Evolutionary conservation across 2,888 invertebrate species (phyloP).

Genomic region (Gymnocheta viridis): DNA sequence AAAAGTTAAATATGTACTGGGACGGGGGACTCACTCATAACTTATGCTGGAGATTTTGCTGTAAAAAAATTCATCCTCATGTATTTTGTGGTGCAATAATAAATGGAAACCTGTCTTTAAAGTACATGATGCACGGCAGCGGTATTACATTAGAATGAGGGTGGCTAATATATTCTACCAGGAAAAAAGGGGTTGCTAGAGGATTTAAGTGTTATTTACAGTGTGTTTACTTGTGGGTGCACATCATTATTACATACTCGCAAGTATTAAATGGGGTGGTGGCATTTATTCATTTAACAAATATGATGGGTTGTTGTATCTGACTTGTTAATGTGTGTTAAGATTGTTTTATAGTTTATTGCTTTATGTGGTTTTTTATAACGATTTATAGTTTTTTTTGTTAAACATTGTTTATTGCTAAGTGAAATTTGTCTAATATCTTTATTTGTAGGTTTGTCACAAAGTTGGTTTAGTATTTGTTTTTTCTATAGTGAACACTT

Average conservation of each 20-base stretch:
- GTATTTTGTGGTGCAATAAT: conserved; percentile 41
- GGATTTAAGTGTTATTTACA: conserved; percentile 24
- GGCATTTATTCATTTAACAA: conserved; percentile 6
- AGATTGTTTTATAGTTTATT: conserved; percentile 61
- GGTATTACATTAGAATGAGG: background rate
- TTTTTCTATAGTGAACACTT: background rate
- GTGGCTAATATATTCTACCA: background rate
- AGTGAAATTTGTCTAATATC: conserved; percentile 24
- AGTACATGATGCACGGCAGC: conserved; percentile 15
- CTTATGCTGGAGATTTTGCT: conserved; percentile 44
- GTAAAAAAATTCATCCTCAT: conserved; percentile 49
- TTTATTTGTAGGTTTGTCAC: background rate
- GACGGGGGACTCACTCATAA: conserved; percentile 8
- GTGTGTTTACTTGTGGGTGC: conserved; percentile 15
- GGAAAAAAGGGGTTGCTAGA: conserved; percentile 41
- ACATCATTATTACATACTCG: conserved; percentile 4
- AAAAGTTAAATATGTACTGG: background rate
- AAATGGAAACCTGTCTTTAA: conserved; percentile 40
- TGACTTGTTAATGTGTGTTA: conserved; percentile 58
- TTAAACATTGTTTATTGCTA: background rate
- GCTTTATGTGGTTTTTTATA: conserved; percentile 55
- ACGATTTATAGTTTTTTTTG: conserved; percentile 9
- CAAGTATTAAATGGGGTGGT: conserved; percentile 28
- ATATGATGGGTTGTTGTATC: background rate
- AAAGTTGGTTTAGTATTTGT: background rate